phyloP scores from a whole-genome alignment of 2,113 vertebrate species.

The Sporophila hypoxantha region DNA sequence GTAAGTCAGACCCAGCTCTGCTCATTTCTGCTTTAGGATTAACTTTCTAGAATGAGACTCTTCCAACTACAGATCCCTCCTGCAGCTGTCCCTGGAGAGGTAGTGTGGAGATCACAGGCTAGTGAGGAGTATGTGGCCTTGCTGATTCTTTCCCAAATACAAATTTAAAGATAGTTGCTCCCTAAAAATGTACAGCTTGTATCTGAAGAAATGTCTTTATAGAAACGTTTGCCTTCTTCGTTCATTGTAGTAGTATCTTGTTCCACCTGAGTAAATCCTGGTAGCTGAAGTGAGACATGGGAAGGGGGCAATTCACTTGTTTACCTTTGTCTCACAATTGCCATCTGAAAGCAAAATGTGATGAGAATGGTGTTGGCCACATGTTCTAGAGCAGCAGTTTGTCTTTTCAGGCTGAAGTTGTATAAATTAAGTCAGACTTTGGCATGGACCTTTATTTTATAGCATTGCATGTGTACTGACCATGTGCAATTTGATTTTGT shows the following conservation, averaged over 20 bases:
- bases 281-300: not conserved
- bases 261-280: not conserved
- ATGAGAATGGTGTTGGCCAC: not conserved
- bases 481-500: conserved; percentile 14
- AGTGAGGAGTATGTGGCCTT: not conserved
- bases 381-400: not conserved
- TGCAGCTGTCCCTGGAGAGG: not conserved
- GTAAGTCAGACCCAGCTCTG: conserved; percentile 61
- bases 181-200: not conserved
- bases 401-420: not conserved
- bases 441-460: not conserved
- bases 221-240: not conserved
- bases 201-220: not conserved
- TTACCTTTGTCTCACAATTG: not conserved
- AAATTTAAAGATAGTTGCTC: not conserved
- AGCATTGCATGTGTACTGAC: not conserved
- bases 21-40: not conserved
- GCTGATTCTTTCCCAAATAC: not conserved
- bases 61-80: not conserved
- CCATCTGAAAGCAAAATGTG: not conserved
- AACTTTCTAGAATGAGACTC: not conserved
- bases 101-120: not conserved
- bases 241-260: not conserved
- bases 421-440: not conserved
- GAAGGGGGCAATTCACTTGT: not conserved